Evolutionary conservation across 2,797 vertebrate genomes (phyloP), one percentile per base, ranked within the genome.

Genomic region (Eidolon dupreanum): DNA sequence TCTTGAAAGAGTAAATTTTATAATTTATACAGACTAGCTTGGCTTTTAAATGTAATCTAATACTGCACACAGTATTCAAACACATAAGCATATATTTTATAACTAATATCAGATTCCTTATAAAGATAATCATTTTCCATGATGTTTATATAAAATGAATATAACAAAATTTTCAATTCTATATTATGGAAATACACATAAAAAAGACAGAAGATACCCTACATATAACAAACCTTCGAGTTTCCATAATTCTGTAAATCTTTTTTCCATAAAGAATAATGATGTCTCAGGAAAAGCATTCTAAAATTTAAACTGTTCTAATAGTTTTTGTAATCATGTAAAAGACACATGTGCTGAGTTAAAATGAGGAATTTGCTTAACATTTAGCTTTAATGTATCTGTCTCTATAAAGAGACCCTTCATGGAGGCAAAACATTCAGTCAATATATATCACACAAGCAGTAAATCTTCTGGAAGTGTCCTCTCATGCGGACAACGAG

Each of bases 91-190:
- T 81, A 82, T 84, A 57, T 81, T 82, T 96, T 89, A 71, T 36
- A 87, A 28, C 6, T 65, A 86, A 57, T 43, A 65, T 70, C 49
- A 74, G 53, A 82, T 7, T 65, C 13, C 36, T 59, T 73, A 65
- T 78, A 70, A 92, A 92, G 24, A 77, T 20, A 95, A 55, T 85
- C 33, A 84, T 61, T 96, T 94, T 8, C 36, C 24, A 41, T 70
- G 79, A 77, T 41, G 20, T 73, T 97, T 90, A 74, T 93, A 66
- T 63, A 84, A 88, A 95, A 81, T 92, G 6, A 92, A 41, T 90
- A 24, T 61, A 90, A 77, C 84, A 83, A 61, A 65, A 75, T 13
- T 88, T 89, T 87, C 87, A 31, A 84, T 94, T 88, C n/a, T 28
- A 66, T 10, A 73, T 81, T 79, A 79, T 74, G 46, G 9, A 83